These are phyloP conservation scores for Hystrix brachyura DNA, from an alignment of 2,113 vertebrate genomes.

Conservation along the genomic window DNA sequence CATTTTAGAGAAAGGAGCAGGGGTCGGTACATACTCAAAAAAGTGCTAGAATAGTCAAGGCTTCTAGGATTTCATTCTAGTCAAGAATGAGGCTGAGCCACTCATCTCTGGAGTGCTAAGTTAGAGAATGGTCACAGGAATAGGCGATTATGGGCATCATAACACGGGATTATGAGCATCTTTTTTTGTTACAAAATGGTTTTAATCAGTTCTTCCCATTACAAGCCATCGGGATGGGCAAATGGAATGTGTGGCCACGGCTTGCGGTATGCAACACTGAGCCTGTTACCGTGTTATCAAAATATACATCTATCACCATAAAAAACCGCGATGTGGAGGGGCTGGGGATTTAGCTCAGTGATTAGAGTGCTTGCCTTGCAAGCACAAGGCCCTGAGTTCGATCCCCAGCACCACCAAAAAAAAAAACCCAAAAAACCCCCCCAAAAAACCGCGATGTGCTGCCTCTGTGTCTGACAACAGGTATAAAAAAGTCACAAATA, in stretches of 20 bases:
- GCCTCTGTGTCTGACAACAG: constrained; percentile 88
- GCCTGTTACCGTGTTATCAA: constrained; percentile 90
- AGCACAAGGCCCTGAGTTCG: no score
- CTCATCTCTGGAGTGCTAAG: background rate
- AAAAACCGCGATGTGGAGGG: constrained; percentile 76
- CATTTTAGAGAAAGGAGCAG: background rate
- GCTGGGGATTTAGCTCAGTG: no score
- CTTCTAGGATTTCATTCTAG: background rate
- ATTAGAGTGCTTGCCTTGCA: no score
- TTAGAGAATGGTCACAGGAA: background rate
- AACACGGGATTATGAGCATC: no score
- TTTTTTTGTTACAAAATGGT: constrained; percentile 88
- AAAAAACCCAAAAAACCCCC: no score
- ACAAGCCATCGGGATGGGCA: constrained; percentile 87
- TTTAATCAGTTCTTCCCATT: constrained; percentile 89
- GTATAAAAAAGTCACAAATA: constrained; percentile 93
- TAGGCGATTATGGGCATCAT: background rate
- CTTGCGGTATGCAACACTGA: constrained; percentile 88
- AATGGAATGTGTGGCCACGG: constrained; percentile 82
- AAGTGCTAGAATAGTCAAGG: background rate
- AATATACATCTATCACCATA: constrained; percentile 92
- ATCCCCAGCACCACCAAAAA: no score
- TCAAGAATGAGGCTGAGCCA: background rate
- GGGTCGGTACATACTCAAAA: background rate
- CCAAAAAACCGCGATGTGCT: constrained; percentile 75